Evolutionary conservation across 2,888 invertebrate genomes (phyloP).

Genomic region (Ectobius pallidus): DNA sequence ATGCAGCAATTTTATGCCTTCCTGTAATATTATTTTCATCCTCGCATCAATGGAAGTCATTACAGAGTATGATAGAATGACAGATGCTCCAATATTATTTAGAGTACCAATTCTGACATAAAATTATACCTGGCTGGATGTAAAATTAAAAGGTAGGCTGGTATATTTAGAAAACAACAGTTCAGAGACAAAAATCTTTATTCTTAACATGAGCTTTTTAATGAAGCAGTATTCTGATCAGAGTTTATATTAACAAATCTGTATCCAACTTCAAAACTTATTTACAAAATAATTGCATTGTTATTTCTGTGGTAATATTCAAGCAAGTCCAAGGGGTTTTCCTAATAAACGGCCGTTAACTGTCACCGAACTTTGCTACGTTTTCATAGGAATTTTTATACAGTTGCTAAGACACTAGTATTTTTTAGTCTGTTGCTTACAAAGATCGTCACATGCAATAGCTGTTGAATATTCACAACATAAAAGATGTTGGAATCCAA

Average conservation of each 20-base stretch:
- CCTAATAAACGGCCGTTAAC: too few species aligned
- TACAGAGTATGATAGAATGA: too few species aligned
- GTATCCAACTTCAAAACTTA: background rate
- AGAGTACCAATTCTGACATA: background rate
- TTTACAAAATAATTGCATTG: conserved; percentile 8
- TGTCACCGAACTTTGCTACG: too few species aligned
- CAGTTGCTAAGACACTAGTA: too few species aligned
- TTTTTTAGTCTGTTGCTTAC: too few species aligned
- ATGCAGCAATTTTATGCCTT: too few species aligned
- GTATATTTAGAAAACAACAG: background rate
- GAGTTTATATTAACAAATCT: conserved; percentile 26
- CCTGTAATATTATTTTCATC: too few species aligned
- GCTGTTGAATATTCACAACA: too few species aligned
- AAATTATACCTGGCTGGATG: background rate
- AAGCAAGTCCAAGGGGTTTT: background rate
- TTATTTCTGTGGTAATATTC: background rate
- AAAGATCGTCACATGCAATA: too few species aligned
- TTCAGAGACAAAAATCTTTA: background rate
- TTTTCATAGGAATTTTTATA: too few species aligned
- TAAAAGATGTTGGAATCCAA: too few species aligned
- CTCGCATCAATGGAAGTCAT: too few species aligned
- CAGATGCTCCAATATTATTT: background rate
- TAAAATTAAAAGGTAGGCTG: conserved; percentile 1
- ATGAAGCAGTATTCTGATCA: conserved; percentile 21
- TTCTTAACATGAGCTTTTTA: background rate